Evolutionary conservation across 2,113 vertebrate genomes (phyloP).

Genomic region (Aplodontia rufa): DNA sequence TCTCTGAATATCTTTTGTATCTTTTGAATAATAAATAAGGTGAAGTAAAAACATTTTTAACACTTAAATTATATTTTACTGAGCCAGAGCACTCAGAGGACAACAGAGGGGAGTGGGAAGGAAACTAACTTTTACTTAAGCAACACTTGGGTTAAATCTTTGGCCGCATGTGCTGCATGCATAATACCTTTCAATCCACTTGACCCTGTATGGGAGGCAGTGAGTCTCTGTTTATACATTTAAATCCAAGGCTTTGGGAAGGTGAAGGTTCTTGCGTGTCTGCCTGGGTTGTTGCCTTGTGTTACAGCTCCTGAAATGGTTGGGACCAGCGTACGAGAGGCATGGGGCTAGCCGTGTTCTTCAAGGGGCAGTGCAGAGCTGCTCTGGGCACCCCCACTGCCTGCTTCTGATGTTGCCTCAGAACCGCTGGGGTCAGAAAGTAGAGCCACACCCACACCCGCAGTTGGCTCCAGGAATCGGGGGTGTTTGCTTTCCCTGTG

Average conservation of each 20-base stretch:
- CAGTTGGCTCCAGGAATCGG: neutral
- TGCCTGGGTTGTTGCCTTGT: neutral
- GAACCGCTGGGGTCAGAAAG: neutral
- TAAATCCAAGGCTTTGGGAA: neutral
- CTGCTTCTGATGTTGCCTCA: neutral
- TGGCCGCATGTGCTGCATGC: fast-evolving
- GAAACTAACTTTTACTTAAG: neutral
- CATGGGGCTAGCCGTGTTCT: neutral
- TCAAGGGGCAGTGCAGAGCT: neutral
- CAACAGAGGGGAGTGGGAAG: neutral
- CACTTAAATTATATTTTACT: neutral
- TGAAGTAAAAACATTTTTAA: neutral
- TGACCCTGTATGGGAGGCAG: neutral
- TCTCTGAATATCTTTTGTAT: neutral
- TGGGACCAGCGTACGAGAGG: neutral
- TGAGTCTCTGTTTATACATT: neutral
- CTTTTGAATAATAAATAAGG: neutral
- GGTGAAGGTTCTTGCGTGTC: neutral
- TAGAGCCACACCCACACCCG: neutral
- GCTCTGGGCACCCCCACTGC: too few species aligned
- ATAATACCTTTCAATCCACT: neutral
- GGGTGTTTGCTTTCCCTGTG: neutral
- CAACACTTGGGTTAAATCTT: neutral
- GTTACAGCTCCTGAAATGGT: neutral
- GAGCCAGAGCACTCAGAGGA: neutral